These are phyloP conservation scores for Machimus atricapillus DNA, from an alignment of 2,888 invertebrate species.

Conservation along the genomic window DNA sequence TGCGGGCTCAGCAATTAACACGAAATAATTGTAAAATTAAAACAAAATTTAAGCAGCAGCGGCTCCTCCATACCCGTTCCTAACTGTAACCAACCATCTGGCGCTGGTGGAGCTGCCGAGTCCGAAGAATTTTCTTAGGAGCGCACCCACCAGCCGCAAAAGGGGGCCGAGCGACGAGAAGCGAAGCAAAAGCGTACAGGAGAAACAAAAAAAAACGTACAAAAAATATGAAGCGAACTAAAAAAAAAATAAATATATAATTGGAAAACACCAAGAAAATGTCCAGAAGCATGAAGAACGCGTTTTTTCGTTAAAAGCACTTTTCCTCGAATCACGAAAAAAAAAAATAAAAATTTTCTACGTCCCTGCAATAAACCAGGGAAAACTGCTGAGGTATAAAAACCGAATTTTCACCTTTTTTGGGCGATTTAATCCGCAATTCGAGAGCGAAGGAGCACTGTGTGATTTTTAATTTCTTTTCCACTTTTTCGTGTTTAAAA, in stretches of 20 bases:
- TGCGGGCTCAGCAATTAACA: not conserved
- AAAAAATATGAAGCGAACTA: not conserved
- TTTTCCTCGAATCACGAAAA: not conserved
- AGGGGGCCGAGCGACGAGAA: not conserved
- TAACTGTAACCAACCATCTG: conserved; percentile 35
- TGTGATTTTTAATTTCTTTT: not conserved
- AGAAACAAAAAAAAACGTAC: not conserved
- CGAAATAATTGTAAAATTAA: not conserved
- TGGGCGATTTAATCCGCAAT: not conserved
- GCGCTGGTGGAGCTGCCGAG: conserved; percentile 17
- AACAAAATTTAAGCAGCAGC: not conserved
- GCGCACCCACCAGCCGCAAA: conserved; percentile 25
- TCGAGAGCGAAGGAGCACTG: not conserved
- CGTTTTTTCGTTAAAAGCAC: not conserved
- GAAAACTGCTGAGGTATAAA: not conserved
- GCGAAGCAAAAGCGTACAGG: not conserved
- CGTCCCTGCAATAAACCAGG: not conserved
- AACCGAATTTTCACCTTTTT: not conserved
- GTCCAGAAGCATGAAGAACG: not conserved
- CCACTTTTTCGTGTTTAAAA: not conserved
- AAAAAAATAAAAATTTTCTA: not conserved
- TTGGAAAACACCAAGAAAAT: not conserved
- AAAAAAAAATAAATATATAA: too few relatives aligned
- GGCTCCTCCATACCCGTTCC: conserved; percentile 27
- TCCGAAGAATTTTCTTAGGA: conserved; percentile 30